A percentile compares a stretch with the other conserved stretches of the same genome.
Evolutionary conservation across 2,797 vertebrate species (phyloP).

Genomic region (Triplophysa bombifrons): DNA sequence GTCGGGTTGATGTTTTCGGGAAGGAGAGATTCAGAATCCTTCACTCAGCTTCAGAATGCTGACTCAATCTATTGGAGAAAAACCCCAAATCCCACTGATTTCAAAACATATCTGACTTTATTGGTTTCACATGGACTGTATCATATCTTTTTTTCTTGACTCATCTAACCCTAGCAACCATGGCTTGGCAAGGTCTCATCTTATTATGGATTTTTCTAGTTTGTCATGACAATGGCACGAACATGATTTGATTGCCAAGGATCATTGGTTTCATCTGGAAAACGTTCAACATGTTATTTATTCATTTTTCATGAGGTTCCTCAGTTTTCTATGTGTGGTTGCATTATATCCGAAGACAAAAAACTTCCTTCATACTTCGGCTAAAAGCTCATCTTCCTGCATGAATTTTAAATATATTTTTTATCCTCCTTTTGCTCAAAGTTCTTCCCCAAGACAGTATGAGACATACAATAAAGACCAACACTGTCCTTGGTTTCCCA

Average conservation of each 20-base stretch:
- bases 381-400: slow-evolving; percentile 21
- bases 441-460: background rate
- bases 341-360: background rate
- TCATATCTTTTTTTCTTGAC: slow-evolving; percentile 30
- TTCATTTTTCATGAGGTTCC: background rate
- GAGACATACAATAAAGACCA: slow-evolving; percentile 34
- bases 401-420: background rate
- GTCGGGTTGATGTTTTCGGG: background rate
- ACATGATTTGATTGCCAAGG: background rate
- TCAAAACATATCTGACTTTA: slow-evolving; percentile 28
- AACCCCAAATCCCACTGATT: slow-evolving; percentile 36
- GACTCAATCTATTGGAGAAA: slow-evolving; percentile 43
- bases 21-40: slow-evolving; percentile 15
- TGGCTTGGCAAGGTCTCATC: background rate
- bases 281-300: background rate
- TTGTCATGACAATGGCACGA: background rate
- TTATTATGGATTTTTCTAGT: background rate
- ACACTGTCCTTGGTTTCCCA: slow-evolving; percentile 17
- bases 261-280: background rate
- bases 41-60: slow-evolving; percentile 40
- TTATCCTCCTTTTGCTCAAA: slow-evolving; percentile 1
- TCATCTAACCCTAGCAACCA: background rate
- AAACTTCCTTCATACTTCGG: background rate
- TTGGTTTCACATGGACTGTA: slow-evolving; percentile 30
- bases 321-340: background rate